Conservation (phyloP, 2,113 vertebrate genomes). For the Pipra filicauda region DNA sequence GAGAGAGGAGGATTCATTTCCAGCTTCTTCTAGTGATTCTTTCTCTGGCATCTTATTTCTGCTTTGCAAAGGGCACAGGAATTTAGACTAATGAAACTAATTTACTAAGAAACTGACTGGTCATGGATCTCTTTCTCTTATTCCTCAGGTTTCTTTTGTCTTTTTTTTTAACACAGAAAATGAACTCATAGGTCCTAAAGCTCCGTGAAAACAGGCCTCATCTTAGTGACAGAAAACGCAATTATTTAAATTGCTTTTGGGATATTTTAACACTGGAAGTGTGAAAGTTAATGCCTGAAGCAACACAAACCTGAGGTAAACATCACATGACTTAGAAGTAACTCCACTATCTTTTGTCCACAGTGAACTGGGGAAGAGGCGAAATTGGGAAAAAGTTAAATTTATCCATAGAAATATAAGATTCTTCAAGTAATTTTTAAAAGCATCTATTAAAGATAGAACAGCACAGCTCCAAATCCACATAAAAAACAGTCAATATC, state of each 20-base stretch:
- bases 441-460: not conserved
- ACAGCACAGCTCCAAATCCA: not conserved
- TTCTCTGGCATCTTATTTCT: not conserved
- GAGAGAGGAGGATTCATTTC: not conserved
- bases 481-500: accelerated
- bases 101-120: not conserved
- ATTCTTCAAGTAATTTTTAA: not conserved
- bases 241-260: not conserved
- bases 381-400: not conserved
- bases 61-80: not conserved
- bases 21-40: not conserved
- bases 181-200: not conserved
- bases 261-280: not conserved
- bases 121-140: not conserved
- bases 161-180: not conserved
- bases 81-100: not conserved
- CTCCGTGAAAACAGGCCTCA: not conserved
- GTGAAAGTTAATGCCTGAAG: not conserved
- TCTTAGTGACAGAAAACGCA: not conserved
- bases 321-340: not conserved
- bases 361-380: not conserved
- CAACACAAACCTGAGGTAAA: not conserved
- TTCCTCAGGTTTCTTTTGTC: not conserved
- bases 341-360: not conserved
- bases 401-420: not conserved